phyloP scores from a whole-genome alignment of 2,888 invertebrate genomes.

The Agriotes lineatus region DNA sequence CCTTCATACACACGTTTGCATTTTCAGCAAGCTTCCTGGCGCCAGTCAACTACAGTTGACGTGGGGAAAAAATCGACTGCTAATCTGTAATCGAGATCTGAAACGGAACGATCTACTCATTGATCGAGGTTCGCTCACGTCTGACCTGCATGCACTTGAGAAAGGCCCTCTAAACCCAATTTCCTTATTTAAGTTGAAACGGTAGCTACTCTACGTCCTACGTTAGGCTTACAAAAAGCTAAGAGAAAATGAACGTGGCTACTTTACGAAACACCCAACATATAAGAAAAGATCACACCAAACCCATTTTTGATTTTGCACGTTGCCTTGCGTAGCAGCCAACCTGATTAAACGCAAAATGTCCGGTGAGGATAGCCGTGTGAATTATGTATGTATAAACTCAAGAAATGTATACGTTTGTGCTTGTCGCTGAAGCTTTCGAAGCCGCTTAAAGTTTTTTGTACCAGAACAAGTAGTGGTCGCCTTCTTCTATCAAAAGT shows the following conservation, averaged over 20 bases:
- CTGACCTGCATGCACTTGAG: neutral
- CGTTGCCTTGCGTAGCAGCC: too few relatives aligned
- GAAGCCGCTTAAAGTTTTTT: constrained; percentile 80
- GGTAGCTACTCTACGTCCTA: neutral
- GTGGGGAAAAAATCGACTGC: too few relatives aligned
- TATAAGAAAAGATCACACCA: neutral
- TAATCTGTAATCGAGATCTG: too few relatives aligned
- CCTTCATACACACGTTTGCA: too few relatives aligned
- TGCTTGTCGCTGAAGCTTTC: constrained; percentile 31
- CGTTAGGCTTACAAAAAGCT: constrained; percentile 21
- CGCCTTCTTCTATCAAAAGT: constrained; percentile 86
- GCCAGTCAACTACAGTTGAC: too few relatives aligned
- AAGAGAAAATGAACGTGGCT: neutral
- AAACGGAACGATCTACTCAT: too few relatives aligned
- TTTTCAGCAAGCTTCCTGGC: too few relatives aligned
- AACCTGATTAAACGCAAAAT: too few relatives aligned
- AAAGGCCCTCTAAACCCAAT: neutral
- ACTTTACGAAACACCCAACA: constrained; percentile 3
- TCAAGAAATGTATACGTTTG: constrained; percentile 27
- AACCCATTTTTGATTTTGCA: neutral
- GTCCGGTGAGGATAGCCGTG: too few relatives aligned
- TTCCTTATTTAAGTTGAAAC: neutral
- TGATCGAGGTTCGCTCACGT: too few relatives aligned
- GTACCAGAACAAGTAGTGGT: constrained; percentile 93
- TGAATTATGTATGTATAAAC: too few relatives aligned